phyloP scores from a whole-genome alignment of 2,113 vertebrate genomes.

The Lophius piscatorius region DNA sequence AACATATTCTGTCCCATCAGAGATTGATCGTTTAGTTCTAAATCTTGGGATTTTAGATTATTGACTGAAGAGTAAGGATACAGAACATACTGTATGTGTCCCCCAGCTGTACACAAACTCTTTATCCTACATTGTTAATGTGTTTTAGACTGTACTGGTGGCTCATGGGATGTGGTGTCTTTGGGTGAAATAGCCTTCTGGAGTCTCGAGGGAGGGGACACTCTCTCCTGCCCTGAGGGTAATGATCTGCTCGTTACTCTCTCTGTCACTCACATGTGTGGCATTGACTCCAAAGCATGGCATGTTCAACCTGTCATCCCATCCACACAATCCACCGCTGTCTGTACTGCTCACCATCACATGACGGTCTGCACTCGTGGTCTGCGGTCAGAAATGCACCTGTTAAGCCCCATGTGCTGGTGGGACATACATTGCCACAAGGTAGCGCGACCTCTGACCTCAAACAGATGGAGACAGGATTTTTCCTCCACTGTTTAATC shows the following conservation, averaged over 20 bases:
- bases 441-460: conserved; percentile 58
- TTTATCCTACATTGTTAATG: conserved; percentile 46
- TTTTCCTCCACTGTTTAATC: conserved; percentile 66
- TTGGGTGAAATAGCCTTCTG: conserved; percentile 83
- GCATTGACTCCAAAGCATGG: conserved; percentile 50
- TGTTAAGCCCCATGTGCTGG: conserved; percentile 68
- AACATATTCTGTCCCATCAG: too few species aligned
- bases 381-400: conserved; percentile 30
- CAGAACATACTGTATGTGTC: too few species aligned
- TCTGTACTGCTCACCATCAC: conserved; percentile 27
- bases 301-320: conserved; percentile 62
- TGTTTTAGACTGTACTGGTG: conserved; percentile 77
- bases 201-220: conserved; percentile 82
- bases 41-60: too few species aligned
- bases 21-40: too few species aligned
- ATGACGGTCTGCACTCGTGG: conserved; percentile 30
- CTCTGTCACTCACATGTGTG: conserved; percentile 45
- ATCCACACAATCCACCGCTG: conserved; percentile 27
- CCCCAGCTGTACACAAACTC: too few species aligned
- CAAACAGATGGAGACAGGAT: conserved; percentile 71
- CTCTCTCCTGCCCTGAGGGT: conserved; percentile 74
- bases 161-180: conserved; percentile 79
- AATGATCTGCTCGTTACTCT: conserved; percentile 60
- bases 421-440: conserved; percentile 56
- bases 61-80: too few species aligned